Evolutionary conservation across 2,797 vertebrate species (phyloP).

Genomic region (Glyptemys insculpta): DNA sequence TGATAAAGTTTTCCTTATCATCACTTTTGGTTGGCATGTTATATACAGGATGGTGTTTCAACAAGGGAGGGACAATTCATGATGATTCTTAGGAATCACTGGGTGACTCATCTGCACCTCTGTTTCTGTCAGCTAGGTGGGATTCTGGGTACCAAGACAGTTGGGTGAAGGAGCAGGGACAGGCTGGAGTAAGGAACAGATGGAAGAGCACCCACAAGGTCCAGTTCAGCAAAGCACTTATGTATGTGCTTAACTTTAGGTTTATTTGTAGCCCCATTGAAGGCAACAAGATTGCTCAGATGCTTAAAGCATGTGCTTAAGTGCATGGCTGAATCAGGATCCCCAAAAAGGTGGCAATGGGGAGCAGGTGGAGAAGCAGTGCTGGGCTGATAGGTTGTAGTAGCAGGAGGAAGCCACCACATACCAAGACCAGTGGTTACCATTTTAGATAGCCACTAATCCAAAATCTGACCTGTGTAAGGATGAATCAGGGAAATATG

Average conservation of each 20-base stretch:
- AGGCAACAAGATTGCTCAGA: neutral
- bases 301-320: neutral
- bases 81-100: slow-evolving; percentile 42
- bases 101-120: slow-evolving; percentile 8
- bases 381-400: neutral
- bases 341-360: neutral
- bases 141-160: neutral
- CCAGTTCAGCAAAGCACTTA: neutral
- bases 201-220: neutral
- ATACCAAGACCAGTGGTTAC: neutral
- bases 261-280: neutral
- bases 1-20: slow-evolving; percentile 60
- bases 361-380: neutral
- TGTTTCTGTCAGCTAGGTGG: slow-evolving; percentile 5
- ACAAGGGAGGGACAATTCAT: slow-evolving; percentile 29
- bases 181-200: neutral
- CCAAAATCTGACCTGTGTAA: neutral
- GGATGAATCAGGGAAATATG: neutral
- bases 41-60: slow-evolving; percentile 35
- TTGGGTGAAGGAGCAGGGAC: neutral
- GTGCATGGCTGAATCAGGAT: neutral
- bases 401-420: neutral
- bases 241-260: neutral
- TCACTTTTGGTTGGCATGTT: slow-evolving; percentile 1
- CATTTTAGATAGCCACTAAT: neutral